Percentiles rank a stretch among this genome's conserved stretches.
phyloP scores from a whole-genome alignment of 2,888 invertebrate genomes.

The Limnephilus rhombicus region DNA sequence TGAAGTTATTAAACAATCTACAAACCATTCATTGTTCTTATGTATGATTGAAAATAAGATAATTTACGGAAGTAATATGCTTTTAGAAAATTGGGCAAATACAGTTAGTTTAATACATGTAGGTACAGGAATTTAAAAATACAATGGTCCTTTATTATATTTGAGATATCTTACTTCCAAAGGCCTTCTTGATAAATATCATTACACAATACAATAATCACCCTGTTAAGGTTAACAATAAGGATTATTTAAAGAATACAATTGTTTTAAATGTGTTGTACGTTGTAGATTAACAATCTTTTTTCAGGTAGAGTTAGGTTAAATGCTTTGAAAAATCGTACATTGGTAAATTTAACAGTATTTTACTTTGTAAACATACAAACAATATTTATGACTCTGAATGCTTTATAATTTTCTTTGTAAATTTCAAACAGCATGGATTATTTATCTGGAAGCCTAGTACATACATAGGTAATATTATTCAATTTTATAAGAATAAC shows the following conservation, averaged over 20 bases:
- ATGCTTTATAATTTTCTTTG: background rate
- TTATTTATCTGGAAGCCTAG: background rate
- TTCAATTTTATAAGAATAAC: too few relatives aligned
- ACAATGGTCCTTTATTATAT: conserved; percentile 64
- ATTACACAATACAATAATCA: conserved; percentile 62
- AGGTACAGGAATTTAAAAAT: conserved; percentile 43
- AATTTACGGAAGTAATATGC: background rate
- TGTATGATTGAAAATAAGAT: background rate
- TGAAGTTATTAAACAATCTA: background rate
- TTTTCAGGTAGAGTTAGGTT: background rate
- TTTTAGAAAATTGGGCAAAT: background rate
- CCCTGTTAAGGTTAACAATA: conserved; percentile 63
- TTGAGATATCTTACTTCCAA: conserved; percentile 62
- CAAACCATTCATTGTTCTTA: background rate
- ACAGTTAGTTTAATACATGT: conserved; percentile 20
- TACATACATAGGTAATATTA: too few relatives aligned
- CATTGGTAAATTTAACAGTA: background rate
- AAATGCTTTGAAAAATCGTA: too few relatives aligned
- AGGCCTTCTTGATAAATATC: conserved; percentile 61
- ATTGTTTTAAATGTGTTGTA: background rate
- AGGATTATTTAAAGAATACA: background rate
- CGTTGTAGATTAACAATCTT: background rate
- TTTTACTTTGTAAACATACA: too few relatives aligned
- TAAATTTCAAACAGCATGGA: background rate
- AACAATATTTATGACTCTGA: background rate